A percentile compares a stretch with the other conserved stretches of the same genome.
phyloP scores from a whole-genome alignment of 2,797 vertebrate species.

The Ammospiza maritima region DNA sequence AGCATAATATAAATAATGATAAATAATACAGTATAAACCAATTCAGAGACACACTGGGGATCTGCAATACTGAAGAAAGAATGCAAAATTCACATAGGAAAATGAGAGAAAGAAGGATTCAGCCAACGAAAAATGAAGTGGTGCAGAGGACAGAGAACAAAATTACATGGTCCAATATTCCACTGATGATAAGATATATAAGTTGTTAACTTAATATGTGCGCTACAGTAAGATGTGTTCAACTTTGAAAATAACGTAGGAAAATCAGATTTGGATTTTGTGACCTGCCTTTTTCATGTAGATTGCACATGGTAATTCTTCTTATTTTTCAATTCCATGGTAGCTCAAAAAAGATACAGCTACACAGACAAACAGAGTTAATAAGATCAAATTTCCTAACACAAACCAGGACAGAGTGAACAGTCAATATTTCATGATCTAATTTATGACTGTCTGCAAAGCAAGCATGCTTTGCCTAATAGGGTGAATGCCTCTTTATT shows the following conservation, averaged over 20 bases:
- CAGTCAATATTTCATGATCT: conserved; percentile 47
- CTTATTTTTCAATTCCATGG: background rate
- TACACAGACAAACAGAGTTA: conserved; percentile 18
- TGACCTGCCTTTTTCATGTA: background rate
- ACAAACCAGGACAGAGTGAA: conserved; percentile 23
- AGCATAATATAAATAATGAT: background rate
- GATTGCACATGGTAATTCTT: background rate
- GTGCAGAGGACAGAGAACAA: background rate
- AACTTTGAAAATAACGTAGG: background rate
- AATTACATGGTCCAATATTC: background rate
- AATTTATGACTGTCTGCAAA: conserved; percentile 64
- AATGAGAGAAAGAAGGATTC: background rate
- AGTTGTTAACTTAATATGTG: background rate
- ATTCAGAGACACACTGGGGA: background rate
- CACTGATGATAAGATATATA: background rate
- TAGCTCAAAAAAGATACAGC: conserved; percentile 1
- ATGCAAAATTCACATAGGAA: background rate
- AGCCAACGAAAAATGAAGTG: background rate
- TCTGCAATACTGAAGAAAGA: background rate
- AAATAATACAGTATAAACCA: background rate
- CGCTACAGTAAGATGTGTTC: background rate
- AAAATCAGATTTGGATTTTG: background rate
- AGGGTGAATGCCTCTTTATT: conserved; percentile 53
- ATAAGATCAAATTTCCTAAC: conserved; percentile 48
- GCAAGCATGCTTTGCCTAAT: conserved; percentile 53